Conservation (phyloP, 2,888 invertebrate genomes). For the Drosophila incognita region DNA sequence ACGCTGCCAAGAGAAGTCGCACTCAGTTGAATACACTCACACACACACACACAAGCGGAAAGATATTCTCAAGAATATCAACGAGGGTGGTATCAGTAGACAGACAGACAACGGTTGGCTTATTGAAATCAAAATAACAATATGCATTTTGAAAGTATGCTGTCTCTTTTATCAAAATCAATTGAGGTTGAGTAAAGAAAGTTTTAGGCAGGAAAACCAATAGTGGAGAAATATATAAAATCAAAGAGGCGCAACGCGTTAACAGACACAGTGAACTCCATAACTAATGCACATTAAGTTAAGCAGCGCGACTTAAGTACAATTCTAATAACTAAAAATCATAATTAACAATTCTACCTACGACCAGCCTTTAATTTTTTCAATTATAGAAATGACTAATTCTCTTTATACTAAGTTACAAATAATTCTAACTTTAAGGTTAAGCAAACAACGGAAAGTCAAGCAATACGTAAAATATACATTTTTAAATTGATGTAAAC, state of each 20-base stretch:
- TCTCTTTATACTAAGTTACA: neutral
- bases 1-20: constrained; percentile 53
- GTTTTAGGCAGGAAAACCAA: neutral
- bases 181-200: neutral
- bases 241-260: neutral
- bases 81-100: constrained; percentile 41
- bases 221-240: neutral
- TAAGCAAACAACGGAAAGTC: neutral
- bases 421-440: neutral
- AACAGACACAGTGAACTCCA: neutral
- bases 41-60: constrained; percentile 5
- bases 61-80: constrained; percentile 34
- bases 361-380: neutral
- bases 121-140: neutral
- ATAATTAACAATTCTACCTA: neutral
- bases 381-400: neutral
- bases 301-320: neutral
- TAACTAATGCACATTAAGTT: neutral
- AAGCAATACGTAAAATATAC: neutral
- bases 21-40: constrained; percentile 34
- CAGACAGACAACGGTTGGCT: neutral
- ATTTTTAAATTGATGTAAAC: neutral
- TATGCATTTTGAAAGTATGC: neutral
- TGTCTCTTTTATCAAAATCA: neutral
- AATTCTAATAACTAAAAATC: neutral